phyloP scores from a whole-genome alignment of 2,113 vertebrate species.

The Apodemus sylvaticus region DNA sequence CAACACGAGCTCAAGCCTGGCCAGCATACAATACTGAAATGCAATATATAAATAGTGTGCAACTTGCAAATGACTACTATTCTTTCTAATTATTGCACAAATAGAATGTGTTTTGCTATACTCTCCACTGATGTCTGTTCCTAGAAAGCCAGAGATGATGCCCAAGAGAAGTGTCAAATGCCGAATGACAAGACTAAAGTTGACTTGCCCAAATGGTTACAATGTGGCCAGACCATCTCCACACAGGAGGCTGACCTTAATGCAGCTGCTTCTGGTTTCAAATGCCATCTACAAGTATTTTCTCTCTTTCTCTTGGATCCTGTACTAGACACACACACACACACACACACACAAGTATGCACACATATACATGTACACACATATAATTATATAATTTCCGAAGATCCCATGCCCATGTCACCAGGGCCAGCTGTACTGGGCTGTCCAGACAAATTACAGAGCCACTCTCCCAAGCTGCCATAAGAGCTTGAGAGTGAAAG shows the following conservation, averaged over 20 bases:
- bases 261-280: conserved; percentile 66
- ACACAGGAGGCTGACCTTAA: conserved; percentile 6
- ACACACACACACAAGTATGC: no score
- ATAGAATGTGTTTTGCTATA: conserved; percentile 42
- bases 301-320: conserved; percentile 44
- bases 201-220: conserved; percentile 18
- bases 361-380: background rate
- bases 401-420: background rate
- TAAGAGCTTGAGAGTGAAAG: background rate
- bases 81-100: conserved; percentile 56
- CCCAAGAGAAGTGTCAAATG: conserved; percentile 40
- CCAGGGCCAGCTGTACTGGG: background rate
- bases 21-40: conserved; percentile 23
- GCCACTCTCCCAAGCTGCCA: background rate
- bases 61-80: conserved; percentile 46
- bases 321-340: background rate
- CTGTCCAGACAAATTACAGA: background rate
- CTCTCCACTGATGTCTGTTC: conserved; percentile 53
- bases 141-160: conserved; percentile 58
- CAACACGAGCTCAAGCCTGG: conserved; percentile 44
- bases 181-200: conserved; percentile 21
- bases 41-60: conserved; percentile 53
- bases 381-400: background rate
- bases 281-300: conserved; percentile 5
- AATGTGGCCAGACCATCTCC: conserved; percentile 36